Percentiles rank a stretch among this genome's conserved stretches.
Evolutionary conservation across 2,888 invertebrate genomes (phyloP).

Genomic region (Onchidella celtica): DNA sequence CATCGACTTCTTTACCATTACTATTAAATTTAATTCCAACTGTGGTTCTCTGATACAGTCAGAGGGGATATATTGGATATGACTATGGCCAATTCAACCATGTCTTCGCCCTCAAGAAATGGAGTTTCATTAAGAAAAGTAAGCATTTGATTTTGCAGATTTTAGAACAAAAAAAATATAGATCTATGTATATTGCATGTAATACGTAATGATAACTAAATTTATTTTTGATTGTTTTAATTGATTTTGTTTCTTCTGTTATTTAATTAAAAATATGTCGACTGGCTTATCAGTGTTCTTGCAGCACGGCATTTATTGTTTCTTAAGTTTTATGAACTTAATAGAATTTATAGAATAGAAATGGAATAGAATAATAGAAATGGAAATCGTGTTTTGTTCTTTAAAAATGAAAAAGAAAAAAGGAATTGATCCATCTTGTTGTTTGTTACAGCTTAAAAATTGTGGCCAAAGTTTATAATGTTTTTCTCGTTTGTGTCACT

Average conservation of each 20-base stretch:
- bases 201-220: background rate
- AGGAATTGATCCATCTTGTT: background rate
- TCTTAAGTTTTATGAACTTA: no score
- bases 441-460: background rate
- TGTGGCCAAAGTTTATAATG: no score
- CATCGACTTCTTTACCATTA: background rate
- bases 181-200: no score
- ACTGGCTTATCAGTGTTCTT: no score
- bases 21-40: no score
- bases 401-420: background rate
- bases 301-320: no score
- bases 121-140: constrained; percentile 21
- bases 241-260: no score
- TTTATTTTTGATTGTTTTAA: background rate
- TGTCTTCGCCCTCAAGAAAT: background rate
- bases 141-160: background rate
- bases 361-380: background rate
- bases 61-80: background rate
- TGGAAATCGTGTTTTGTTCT: no score
- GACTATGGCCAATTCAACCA: background rate
- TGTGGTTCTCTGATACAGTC: no score
- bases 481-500: no score
- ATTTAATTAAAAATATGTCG: no score
- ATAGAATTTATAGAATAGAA: background rate
- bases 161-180: background rate